A percentile compares a stretch with the other conserved stretches of the same genome.
Conservation (phyloP, 2,888 invertebrate species). For the Scaeva pyrastri region DNA sequence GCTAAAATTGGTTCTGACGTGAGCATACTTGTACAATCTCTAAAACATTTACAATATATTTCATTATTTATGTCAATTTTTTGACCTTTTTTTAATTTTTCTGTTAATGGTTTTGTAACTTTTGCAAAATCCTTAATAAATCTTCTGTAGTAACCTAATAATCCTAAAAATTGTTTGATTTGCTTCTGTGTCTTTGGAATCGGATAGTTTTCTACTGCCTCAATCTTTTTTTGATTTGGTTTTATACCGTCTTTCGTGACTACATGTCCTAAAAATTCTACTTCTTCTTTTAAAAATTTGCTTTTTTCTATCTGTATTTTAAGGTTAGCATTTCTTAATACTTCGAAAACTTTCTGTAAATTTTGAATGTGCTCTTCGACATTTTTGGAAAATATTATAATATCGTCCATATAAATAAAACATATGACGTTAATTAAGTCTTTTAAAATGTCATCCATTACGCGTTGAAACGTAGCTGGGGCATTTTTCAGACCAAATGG, state of each 20-base stretch:
- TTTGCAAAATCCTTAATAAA: not conserved
- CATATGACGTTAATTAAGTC: not conserved
- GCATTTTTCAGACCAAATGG: not conserved
- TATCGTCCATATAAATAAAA: constrained; percentile 4
- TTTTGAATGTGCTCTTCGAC: not conserved
- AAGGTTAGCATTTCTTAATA: not conserved
- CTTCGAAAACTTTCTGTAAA: not conserved
- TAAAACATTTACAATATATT: not conserved
- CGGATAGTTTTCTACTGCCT: not conserved
- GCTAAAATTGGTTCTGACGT: not conserved
- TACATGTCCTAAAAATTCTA: not conserved
- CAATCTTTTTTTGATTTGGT: not conserved
- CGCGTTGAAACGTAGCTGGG: not conserved
- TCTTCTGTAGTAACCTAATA: not conserved
- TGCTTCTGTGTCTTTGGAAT: not conserved
- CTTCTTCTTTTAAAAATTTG: not conserved
- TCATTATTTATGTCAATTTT: not conserved
- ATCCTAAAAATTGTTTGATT: not conserved
- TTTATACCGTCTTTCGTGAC: not conserved
- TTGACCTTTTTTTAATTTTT: not conserved
- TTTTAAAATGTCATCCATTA: constrained; percentile 1
- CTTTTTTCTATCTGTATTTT: not conserved
- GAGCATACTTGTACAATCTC: not conserved
- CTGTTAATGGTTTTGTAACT: not conserved
- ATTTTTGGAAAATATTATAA: not conserved